Base-by-base conservation (phyloP, 2,113 vertebrate genomes). In the Platycercus adscitus region DNA sequence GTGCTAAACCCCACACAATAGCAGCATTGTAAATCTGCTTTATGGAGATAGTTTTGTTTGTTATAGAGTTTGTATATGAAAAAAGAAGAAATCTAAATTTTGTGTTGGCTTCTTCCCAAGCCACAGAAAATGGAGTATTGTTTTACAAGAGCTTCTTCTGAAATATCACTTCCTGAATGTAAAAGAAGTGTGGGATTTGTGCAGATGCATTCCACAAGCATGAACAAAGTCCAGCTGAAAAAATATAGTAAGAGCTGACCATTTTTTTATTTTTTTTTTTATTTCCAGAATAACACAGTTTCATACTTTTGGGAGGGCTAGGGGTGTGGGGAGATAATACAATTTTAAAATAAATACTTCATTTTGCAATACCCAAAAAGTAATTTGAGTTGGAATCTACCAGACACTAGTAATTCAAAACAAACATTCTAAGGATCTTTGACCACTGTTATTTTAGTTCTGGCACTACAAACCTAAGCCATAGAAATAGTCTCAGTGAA, bases 31-130 rank as follows among this genome's bases (percentile, higher is more conserved):
- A 96, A 97, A 97, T 88, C 76, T 56, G 56, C 82, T 92, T 96
- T 96, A 91, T 89, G 79, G 91, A 89, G 52, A 91, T 96, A 88
- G 37, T 95, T 97, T 97, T 97, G 81, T 97, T 97, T 97, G 92
- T 94, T 96, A 72, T 43, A 93, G 84, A 95, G 86, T 93, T 96
- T 21, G 0, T 78, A 89, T 96, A 91, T 86, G 85, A 97, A 97
- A 97, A 90, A 87, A 88, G 82, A 97, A 97, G 63, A 92, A 90
- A 97, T 94, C 86, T 96, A 97, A 96, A 93, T 97, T 97, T 98
- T 96, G 31, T 76, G 79, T 96, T 97, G 96, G 94, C 94, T 97
- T 97, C 44, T 70, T 16, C 77, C 95, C 96, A 97, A 95, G 88
- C 95, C 93, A 72, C 88, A 96, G 84, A 97, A 97, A 98, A 94